A percentile compares a stretch with the other conserved stretches of the same genome.
Evolutionary conservation across 92 coral and sea anemone species (phyloP).

Genomic region (Palythoa grandis): DNA sequence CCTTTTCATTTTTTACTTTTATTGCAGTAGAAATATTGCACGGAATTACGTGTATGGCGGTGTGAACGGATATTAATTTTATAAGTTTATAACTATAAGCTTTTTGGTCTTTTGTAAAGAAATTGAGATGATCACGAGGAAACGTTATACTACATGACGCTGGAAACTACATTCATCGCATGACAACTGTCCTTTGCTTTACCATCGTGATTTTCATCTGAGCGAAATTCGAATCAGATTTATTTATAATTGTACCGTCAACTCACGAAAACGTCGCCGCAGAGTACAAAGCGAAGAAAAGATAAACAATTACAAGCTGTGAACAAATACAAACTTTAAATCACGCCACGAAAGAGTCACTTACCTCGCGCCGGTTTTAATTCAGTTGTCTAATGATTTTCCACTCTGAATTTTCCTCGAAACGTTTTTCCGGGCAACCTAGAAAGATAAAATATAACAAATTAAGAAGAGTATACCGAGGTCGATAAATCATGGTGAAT

Average conservation of each 20-base stretch:
- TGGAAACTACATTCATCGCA: not conserved
- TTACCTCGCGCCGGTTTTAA: not conserved
- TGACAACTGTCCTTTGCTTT: not conserved
- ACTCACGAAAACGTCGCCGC: not conserved
- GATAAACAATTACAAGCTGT: not conserved
- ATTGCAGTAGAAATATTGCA: not conserved
- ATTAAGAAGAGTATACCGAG: not conserved
- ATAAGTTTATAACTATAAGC: not conserved
- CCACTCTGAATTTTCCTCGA: not conserved
- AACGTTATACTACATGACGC: not conserved
- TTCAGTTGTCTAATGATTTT: not conserved
- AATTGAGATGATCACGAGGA: not conserved
- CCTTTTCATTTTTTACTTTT: not conserved
- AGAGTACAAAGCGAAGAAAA: not conserved
- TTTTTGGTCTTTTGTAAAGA: not conserved
- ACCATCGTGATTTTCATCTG: not conserved
- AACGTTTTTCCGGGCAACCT: not conserved
- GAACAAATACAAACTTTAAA: not conserved
- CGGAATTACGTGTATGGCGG: not conserved
- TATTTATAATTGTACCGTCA: not conserved
- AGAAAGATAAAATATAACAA: not conserved
- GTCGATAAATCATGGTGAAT: not conserved
- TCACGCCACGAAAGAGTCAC: not conserved
- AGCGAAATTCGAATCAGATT: not conserved
- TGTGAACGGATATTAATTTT: not conserved